A percentile compares a stretch with the other conserved stretches of the same genome.
phyloP scores from a whole-genome alignment of 2,888 invertebrate genomes.

The Peribatodes rhomboidaria region DNA sequence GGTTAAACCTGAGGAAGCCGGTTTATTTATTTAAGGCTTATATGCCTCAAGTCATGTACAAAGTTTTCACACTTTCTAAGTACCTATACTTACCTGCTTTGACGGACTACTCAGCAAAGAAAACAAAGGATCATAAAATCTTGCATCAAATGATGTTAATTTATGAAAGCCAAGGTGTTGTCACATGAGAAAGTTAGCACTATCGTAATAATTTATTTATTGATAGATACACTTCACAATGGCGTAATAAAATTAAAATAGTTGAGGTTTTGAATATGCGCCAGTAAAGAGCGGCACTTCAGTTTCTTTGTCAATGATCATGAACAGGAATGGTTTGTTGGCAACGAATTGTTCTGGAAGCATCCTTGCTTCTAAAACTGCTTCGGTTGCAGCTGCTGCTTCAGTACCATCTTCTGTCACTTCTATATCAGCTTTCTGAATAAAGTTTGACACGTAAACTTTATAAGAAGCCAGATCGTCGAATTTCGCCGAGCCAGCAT shows the following conservation, averaged over 20 bases:
- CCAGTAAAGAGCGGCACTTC: slow-evolving; percentile 72
- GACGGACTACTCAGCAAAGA: not conserved
- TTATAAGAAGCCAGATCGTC: slow-evolving; percentile 55
- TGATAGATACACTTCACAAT: not conserved
- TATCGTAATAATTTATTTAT: not conserved
- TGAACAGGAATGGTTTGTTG: slow-evolving; percentile 75
- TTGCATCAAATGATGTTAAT: no score
- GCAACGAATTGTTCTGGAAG: slow-evolving; percentile 59
- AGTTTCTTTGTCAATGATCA: slow-evolving; percentile 69
- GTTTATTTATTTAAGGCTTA: no score
- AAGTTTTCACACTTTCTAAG: no score
- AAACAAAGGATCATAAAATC: not conserved
- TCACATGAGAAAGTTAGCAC: not conserved
- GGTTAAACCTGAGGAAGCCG: no score
- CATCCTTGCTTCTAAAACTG: slow-evolving; percentile 54
- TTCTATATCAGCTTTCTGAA: slow-evolving; percentile 76
- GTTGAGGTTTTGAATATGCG: slow-evolving; percentile 74
- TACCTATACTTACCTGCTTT: no score
- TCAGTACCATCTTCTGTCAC: slow-evolving; percentile 74
- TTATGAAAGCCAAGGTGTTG: not conserved
- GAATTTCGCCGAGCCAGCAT: slow-evolving; percentile 60
- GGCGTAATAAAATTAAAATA: slow-evolving; percentile 50
- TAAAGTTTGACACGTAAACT: slow-evolving; percentile 66
- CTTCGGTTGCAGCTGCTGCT: slow-evolving; percentile 62
- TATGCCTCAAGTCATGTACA: no score